Percentiles rank a stretch among this genome's conserved stretches.
These are phyloP conservation scores for Corythornis cristatus DNA, from an alignment of 2,113 vertebrate species.

Conservation along the genomic window DNA sequence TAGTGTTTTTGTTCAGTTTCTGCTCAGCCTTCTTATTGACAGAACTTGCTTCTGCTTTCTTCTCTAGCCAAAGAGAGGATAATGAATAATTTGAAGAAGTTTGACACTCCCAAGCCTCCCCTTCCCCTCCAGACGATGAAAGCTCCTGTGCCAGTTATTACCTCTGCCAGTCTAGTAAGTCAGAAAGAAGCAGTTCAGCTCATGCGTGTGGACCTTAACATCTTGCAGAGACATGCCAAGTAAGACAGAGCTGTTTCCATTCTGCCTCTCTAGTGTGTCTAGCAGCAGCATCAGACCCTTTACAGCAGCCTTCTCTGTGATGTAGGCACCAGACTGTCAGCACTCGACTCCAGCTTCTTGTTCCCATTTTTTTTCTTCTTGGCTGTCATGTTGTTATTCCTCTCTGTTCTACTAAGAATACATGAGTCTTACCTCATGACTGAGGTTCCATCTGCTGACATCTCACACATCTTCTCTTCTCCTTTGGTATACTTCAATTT, in stretches of 20 bases:
- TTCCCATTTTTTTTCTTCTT: background rate
- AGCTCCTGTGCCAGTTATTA: constrained; percentile 86
- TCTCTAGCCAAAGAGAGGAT: constrained; percentile 87
- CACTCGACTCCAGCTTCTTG: background rate
- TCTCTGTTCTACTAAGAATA: background rate
- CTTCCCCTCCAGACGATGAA: constrained; percentile 78
- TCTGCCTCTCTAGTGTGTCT: background rate
- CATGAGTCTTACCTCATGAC: background rate
- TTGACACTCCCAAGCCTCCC: constrained; percentile 79
- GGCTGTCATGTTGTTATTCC: background rate
- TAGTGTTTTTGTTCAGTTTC: background rate
- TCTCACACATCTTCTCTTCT: background rate
- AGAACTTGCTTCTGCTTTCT: background rate
- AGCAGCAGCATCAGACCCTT: background rate
- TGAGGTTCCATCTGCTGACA: background rate
- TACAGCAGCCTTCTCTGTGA: background rate
- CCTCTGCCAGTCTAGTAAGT: constrained; percentile 78
- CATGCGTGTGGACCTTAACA: constrained; percentile 80
- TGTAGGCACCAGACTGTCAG: background rate
- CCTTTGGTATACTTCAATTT: background rate
- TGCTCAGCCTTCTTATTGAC: background rate
- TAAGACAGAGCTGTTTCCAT: constrained; percentile 51
- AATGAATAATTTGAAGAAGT: constrained; percentile 87
- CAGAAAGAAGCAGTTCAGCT: constrained; percentile 81
- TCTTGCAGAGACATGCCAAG: constrained; percentile 89